A percentile compares a stretch with the other conserved stretches of the same genome.
These are phyloP conservation scores for Tillus elongatus DNA, from an alignment of 2,888 invertebrate species.

Conservation along the genomic window DNA sequence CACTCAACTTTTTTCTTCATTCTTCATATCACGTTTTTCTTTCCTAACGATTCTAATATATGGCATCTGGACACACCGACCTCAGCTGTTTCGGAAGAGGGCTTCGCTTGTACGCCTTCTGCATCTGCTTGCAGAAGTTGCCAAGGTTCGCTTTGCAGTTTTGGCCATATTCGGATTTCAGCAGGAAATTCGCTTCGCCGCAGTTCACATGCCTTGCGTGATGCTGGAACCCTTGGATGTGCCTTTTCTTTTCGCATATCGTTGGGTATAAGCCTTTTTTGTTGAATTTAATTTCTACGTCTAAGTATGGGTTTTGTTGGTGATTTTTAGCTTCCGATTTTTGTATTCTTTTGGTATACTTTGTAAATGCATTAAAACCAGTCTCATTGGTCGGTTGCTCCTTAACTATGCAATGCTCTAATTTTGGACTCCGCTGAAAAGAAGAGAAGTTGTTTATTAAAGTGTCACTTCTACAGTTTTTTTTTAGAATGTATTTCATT, in stretches of 20 bases:
- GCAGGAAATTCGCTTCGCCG: not conserved
- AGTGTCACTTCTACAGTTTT: too few relatives aligned
- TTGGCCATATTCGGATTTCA: not conserved
- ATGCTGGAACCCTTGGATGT: not conserved
- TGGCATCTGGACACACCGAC: not conserved
- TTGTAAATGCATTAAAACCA: too few relatives aligned
- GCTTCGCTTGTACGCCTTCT: not conserved
- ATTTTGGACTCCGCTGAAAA: not conserved
- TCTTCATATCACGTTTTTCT: not conserved
- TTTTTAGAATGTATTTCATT: too few relatives aligned
- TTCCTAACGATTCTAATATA: not conserved
- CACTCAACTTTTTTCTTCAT: not conserved
- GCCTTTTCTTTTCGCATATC: not conserved
- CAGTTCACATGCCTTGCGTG: not conserved
- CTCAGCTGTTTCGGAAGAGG: not conserved
- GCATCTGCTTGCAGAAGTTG: not conserved
- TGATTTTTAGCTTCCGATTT: not conserved
- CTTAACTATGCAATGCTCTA: not conserved
- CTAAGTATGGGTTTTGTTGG: too few relatives aligned
- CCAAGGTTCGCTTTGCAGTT: conserved; percentile 1
- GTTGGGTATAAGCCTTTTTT: conserved; percentile 1
- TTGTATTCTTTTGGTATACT: too few relatives aligned
- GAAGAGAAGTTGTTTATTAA: not conserved
- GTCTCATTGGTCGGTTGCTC: not conserved
- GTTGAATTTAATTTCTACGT: conserved; percentile 1